Evolutionary conservation across 1,140 invertebrate species (phyloP).

Genomic region (Brachionus angularis): DNA sequence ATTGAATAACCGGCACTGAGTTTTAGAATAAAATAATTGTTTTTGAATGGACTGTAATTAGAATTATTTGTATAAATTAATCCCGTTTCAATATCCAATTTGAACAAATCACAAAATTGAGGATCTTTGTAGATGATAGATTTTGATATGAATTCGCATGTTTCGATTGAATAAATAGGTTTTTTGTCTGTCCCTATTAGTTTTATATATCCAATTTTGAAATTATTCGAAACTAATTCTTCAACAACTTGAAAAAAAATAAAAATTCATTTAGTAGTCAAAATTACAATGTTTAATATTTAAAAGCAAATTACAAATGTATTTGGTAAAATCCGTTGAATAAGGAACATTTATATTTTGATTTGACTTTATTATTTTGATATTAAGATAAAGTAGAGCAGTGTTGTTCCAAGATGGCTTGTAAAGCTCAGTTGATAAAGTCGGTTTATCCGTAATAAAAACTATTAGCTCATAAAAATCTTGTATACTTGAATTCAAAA

Average conservation of each 20-base stretch:
- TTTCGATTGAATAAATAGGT: background rate
- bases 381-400: constrained; percentile 6
- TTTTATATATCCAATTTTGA: background rate
- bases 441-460: constrained; percentile 7
- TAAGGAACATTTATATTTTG: background rate
- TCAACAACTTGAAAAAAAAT: background rate
- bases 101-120: constrained; percentile 24
- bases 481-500: background rate
- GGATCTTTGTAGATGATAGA: background rate
- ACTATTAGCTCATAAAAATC: background rate
- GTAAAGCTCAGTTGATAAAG: background rate
- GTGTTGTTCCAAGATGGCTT: background rate
- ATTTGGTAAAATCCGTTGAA: background rate
- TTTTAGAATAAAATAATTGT: constrained; percentile 1
- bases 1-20: background rate
- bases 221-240: background rate
- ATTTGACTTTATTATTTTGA: background rate
- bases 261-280: too few species aligned
- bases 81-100: constrained; percentile 1
- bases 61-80: constrained; percentile 20
- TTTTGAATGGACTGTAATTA: background rate
- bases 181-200: background rate
- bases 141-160: constrained; percentile 21
- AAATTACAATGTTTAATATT: background rate
- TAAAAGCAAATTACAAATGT: background rate